phyloP scores from a whole-genome alignment of 1,140 invertebrate species.

The Coenobita brevimanus region DNA sequence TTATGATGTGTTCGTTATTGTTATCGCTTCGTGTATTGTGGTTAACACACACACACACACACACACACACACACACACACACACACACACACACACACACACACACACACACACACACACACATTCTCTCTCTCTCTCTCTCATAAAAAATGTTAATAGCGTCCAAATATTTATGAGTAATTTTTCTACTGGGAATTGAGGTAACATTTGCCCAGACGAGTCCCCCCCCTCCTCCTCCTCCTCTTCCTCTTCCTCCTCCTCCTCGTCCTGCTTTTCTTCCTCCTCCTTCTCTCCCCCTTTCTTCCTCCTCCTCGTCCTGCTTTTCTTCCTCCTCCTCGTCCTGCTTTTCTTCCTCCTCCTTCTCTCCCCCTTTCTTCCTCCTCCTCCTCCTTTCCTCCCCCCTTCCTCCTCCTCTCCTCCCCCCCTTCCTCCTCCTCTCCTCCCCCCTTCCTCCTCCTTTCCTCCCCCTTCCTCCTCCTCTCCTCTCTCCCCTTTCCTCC shows the following conservation, averaged over 20 bases:
- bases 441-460: background rate
- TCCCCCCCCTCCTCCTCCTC: background rate
- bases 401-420: background rate
- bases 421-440: no score
- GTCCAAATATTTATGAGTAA: no score
- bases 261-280: background rate
- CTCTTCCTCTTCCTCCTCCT: slow-evolving; percentile 2
- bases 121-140: no score
- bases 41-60: no score
- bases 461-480: background rate
- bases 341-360: no score
- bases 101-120: background rate
- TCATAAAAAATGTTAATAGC: no score
- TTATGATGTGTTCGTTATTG: background rate
- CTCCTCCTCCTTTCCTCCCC: no score
- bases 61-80: background rate
- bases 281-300: background rate
- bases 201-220: no score
- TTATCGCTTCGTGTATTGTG: background rate
- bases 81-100: background rate
- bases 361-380: no score
- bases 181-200: no score
- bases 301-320: background rate
- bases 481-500: background rate
- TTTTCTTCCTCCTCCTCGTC: background rate